Conservation (phyloP, 37 sponge, comb jelly and placozoan genomes). For the Axinella damicornis region DNA sequence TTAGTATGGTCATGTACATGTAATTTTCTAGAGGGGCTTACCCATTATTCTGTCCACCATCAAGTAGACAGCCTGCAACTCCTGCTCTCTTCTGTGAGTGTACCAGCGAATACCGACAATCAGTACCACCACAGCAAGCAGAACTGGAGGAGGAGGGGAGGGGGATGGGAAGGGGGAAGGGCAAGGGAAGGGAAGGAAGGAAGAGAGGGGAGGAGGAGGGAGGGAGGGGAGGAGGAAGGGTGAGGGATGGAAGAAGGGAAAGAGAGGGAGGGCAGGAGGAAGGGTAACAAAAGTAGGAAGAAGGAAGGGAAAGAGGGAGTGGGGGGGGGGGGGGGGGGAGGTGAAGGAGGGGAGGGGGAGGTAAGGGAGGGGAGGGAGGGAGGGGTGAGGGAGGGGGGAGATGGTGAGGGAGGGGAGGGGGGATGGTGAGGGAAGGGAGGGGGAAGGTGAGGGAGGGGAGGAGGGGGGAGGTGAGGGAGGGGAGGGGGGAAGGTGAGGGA, state of each 20-base stretch:
- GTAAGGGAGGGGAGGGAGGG: background rate
- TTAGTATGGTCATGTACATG: no score
- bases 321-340: constrained; percentile 24
- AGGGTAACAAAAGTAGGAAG: no score
- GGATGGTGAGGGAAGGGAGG: background rate
- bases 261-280: background rate
- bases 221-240: background rate
- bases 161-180: background rate
- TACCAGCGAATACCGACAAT: constrained; percentile 23
- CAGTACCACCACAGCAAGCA: constrained; percentile 16
- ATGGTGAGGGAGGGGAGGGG: background rate
- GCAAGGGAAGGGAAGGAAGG: background rate
- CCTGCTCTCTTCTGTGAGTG: constrained; percentile 10
- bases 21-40: constrained; percentile 30
- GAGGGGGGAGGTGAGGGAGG: no score
- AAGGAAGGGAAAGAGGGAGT: no score
- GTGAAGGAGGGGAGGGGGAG: background rate
- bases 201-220: background rate
- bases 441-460: background rate
- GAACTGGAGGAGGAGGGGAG: constrained; percentile 6
- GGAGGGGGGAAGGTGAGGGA: no score
- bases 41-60: constrained; percentile 72
- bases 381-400: background rate
- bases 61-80: constrained; percentile 21
- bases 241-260: background rate